Evolutionary conservation across 2,888 invertebrate species (phyloP).

Genomic region (Lithosia quadra): DNA sequence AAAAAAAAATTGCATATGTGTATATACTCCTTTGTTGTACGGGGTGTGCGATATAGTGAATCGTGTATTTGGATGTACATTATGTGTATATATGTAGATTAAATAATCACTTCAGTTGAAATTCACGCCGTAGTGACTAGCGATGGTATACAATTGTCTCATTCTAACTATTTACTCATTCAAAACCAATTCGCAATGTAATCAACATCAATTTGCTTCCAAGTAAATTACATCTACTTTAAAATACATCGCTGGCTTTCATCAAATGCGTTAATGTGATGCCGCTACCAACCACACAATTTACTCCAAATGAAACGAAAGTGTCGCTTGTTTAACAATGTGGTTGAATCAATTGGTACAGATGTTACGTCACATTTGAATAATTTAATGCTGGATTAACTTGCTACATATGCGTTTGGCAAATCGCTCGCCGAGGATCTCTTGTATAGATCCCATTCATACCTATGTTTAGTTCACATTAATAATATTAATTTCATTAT

Average conservation of each 20-base stretch:
- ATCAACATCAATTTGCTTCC: constrained; percentile 21
- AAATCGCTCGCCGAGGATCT: constrained; percentile 23
- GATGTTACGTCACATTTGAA: constrained; percentile 21
- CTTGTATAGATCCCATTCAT: constrained; percentile 13
- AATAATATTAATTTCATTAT: constrained; percentile 5
- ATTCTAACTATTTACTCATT: constrained; percentile 1
- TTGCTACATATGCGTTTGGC: constrained; percentile 31
- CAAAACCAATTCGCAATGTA: constrained; percentile 38
- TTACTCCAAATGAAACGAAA: constrained; percentile 21
- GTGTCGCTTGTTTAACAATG: constrained; percentile 22
- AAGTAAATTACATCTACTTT: constrained; percentile 26
- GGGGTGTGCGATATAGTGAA: too few species aligned
- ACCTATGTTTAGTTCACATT: constrained; percentile 25
- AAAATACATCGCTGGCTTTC: constrained; percentile 33
- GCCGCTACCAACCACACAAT: constrained; percentile 19
- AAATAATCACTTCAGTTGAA: too few species aligned
- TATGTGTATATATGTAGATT: too few species aligned
- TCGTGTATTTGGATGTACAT: too few species aligned
- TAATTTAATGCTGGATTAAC: constrained; percentile 16
- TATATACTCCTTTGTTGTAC: too few species aligned
- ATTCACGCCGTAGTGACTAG: too few species aligned
- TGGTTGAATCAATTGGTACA: constrained; percentile 16
- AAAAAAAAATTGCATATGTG: too few species aligned
- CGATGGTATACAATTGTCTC: background rate
- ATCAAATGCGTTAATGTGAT: constrained; percentile 22